Base-by-base conservation (phyloP, 2,113 vertebrate genomes). In the Falco punctatus region DNA sequence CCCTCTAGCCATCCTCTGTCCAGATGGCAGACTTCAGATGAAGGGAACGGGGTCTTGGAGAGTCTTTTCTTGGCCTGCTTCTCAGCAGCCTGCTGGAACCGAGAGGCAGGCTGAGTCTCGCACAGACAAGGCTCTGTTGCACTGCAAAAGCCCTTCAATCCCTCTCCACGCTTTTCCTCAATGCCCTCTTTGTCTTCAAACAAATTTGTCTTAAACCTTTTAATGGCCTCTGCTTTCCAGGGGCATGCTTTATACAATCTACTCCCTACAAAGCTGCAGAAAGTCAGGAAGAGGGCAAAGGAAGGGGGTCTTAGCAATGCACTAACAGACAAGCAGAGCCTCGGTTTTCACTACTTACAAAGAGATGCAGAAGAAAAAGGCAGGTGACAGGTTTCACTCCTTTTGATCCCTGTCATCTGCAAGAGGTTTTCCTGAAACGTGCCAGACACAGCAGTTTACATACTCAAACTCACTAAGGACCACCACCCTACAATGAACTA, bases 11-110 rank as follows among this genome's bases (percentile, higher is more conserved):
- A 96, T 95, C 95, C 94, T 86, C 94, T 80, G 86, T 96, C 95
- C 97, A 96, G 94, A 97, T 95, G 97, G 94, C 96, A 97, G 87
- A 49, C 94, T 94, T 93, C 87, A 94, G 94, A 85, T 93, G 94
- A 97, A 94, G 91, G 84, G 81, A 93, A 48, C 51, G 14, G 82
- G 89, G 81, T 91, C 92, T 81, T 94, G 94, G 90, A 96, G 93
- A 97, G 81, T 82, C 95, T 96, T 94, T 97, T 94, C 94, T 92
- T 97, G 91, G 96, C 92, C 92, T 91, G 79, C 95, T 80, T 78
- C 94, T 95, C 85, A 30, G 86, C 92, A 95, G 96, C 95, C 90
- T 93, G 93, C 85, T 95, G 95, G 94, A 97, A 92, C 88, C 82
- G 8, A 6, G 81, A 81, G 92, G 81, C 95, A 96, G 85, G 77